Percentiles rank a stretch among this genome's conserved stretches.
phyloP scores from a whole-genome alignment of 2,888 invertebrate species.

The Nasonovia ribisnigri region DNA sequence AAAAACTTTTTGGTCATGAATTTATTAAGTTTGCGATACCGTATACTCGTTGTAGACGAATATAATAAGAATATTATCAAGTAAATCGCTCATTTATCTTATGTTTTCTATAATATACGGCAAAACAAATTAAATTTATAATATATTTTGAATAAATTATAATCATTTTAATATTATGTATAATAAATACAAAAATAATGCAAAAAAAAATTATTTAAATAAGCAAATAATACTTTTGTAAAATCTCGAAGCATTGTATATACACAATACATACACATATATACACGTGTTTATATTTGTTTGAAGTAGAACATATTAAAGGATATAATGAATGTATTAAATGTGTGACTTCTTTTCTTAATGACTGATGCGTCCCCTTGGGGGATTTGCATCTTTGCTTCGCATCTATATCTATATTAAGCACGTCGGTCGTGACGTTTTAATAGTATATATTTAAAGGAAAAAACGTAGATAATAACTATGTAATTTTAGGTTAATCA shows the following conservation, averaged over 20 bases:
- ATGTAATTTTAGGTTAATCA: constrained; percentile 10
- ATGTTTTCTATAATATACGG: neutral
- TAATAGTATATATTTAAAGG: constrained; percentile 13
- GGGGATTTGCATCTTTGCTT: constrained; percentile 2
- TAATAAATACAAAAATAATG: neutral
- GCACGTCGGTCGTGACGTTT: constrained; percentile 26
- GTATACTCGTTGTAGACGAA: neutral
- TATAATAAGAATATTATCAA: neutral
- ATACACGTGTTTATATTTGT: neutral
- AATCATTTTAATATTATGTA: neutral
- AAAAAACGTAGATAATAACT: neutral
- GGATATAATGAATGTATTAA: neutral
- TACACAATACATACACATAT: neutral
- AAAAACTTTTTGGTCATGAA: neutral
- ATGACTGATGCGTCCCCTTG: neutral
- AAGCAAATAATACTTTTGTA: neutral
- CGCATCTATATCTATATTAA: neutral
- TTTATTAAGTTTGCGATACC: neutral
- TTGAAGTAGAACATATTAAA: neutral
- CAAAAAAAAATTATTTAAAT: neutral
- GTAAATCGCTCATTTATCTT: neutral
- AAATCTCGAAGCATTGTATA: neutral
- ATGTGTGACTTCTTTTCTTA: neutral
- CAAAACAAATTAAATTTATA: neutral
- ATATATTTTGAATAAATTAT: neutral